Evolutionary conservation across 2,888 invertebrate species (phyloP).

Genomic region (Physocephala rufipes): DNA sequence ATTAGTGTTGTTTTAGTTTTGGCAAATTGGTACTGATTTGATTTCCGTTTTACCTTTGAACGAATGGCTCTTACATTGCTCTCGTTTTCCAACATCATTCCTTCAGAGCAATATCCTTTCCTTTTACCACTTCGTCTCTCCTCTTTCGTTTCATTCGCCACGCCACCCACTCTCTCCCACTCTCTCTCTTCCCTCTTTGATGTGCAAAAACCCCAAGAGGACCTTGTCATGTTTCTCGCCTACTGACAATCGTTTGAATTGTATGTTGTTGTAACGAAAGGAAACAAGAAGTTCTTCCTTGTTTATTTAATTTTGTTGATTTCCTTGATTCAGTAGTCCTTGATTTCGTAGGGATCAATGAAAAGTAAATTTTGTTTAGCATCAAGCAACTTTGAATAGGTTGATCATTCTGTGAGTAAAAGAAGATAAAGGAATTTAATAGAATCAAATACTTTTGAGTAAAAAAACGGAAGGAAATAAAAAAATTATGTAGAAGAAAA

Average conservation of each 20-base stretch:
- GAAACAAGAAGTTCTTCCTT: background rate
- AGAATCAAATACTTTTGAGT: background rate
- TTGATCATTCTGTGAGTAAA: background rate
- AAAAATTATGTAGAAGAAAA: background rate
- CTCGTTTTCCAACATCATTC: background rate
- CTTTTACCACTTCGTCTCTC: background rate
- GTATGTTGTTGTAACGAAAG: background rate
- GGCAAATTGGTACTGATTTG: too few species aligned
- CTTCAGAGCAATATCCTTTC: background rate
- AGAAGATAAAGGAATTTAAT: background rate
- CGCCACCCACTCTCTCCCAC: background rate
- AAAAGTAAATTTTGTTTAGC: constrained; percentile 32
- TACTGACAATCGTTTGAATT: constrained; percentile 19
- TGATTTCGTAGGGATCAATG: constrained; percentile 31
- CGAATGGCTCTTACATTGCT: background rate
- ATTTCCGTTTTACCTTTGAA: too few species aligned
- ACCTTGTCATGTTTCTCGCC: background rate
- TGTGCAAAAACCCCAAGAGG: background rate
- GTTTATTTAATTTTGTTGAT: constrained; percentile 37
- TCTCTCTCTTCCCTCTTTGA: background rate
- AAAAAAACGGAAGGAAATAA: constrained; percentile 7
- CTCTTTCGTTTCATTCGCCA: background rate
- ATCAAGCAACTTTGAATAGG: constrained; percentile 25
- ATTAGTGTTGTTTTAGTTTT: too few species aligned
- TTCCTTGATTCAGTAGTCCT: constrained; percentile 23